Conservation (phyloP, 23 tunicate genomes). For the Clavelina lepadiformis region DNA sequence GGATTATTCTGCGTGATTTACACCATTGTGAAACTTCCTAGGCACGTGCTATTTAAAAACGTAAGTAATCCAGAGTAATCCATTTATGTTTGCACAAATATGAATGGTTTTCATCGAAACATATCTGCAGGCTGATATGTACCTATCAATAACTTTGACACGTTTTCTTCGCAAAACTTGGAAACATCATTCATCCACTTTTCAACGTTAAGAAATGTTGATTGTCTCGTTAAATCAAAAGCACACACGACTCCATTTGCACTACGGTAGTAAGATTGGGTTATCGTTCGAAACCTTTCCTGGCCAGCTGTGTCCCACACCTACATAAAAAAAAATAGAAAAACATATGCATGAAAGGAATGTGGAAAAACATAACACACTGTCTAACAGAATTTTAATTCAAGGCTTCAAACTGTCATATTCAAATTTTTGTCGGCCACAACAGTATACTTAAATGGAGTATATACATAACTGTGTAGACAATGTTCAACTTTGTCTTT, state of each 20-base stretch:
- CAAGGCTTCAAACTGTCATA: too few relatives aligned
- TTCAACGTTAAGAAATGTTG: conserved; percentile 36
- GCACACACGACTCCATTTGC: conserved; percentile 81
- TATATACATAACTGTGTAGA: too few relatives aligned
- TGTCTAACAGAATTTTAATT: not conserved
- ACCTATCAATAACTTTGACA: conserved; percentile 48
- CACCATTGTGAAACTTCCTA: not conserved
- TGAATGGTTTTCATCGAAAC: too few relatives aligned
- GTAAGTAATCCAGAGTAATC: too few relatives aligned
- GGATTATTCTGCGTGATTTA: not conserved
- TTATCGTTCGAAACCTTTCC: conserved; percentile 78
- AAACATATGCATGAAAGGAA: not conserved
- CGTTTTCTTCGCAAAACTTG: conserved; percentile 45
- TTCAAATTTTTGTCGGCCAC: too few relatives aligned
- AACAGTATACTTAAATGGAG: too few relatives aligned
- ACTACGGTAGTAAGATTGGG: conserved; percentile 82
- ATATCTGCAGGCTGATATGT: too few relatives aligned
- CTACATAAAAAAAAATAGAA: conserved; percentile 3
- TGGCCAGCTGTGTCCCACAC: conserved; percentile 95
- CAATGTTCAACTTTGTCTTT: too few relatives aligned
- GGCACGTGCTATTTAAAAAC: too few relatives aligned
- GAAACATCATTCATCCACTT: conserved; percentile 75
- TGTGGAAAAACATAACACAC: not conserved
- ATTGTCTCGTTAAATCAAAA: conserved; percentile 58
- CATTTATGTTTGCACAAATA: too few relatives aligned